Percentiles rank a stretch among this genome's conserved stretches.
Conservation (phyloP, 2,888 invertebrate genomes). For the Lumbricus terrestris region DNA sequence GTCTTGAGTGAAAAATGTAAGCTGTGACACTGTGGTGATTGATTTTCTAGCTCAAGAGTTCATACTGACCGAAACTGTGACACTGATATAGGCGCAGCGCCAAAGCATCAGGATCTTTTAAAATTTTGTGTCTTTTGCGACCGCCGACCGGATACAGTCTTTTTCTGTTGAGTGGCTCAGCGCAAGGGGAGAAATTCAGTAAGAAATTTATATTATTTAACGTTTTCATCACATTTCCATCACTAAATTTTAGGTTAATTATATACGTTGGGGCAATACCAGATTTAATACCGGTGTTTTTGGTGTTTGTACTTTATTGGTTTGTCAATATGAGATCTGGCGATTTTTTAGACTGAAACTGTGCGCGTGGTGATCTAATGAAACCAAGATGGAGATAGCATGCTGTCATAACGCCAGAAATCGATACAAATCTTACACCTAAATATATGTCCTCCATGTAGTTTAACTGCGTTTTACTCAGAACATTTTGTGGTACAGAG, state of each 20-base stretch:
- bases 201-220: background rate
- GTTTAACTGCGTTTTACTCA: background rate
- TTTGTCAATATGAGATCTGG: background rate
- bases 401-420: background rate
- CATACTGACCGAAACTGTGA: no score
- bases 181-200: background rate
- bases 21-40: no score
- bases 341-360: background rate
- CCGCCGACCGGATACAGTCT: background rate
- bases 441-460: background rate
- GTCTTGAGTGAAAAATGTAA: no score
- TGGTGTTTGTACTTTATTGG: background rate
- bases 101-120: background rate
- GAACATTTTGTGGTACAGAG: background rate
- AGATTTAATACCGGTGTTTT: background rate
- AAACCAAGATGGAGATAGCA: background rate
- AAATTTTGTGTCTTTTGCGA: background rate
- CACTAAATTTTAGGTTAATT: background rate
- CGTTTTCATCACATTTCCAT: background rate
- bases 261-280: background rate
- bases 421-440: background rate
- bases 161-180: background rate
- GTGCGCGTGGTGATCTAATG: background rate
- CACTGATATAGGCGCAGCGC: background rate
- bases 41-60: no score